Evolutionary conservation across 2,888 invertebrate species (phyloP).

Genomic region (Aplocera efformata): DNA sequence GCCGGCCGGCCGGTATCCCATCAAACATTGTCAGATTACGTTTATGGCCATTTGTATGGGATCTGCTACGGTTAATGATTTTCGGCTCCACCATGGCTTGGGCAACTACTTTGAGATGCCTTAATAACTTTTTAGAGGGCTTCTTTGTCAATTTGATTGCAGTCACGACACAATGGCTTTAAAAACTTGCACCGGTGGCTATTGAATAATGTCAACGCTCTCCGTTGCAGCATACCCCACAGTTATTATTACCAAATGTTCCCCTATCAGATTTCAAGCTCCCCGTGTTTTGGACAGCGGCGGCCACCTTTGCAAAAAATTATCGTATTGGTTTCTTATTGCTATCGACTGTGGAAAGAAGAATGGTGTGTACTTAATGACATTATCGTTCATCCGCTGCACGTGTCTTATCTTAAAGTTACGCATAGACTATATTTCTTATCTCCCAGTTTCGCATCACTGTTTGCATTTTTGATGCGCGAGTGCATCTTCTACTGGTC

Average conservation of each 20-base stretch:
- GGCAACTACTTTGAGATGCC: conserved; percentile 51
- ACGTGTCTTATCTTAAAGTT: conserved; percentile 49
- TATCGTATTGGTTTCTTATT: conserved; percentile 37
- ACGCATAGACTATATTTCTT: too few relatives aligned
- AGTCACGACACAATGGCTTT: conserved; percentile 27
- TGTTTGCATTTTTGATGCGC: conserved; percentile 20
- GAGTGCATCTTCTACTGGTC: conserved; percentile 28
- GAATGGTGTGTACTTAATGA: conserved; percentile 22
- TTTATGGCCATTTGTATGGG: conserved; percentile 73
- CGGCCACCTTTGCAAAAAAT: conserved; percentile 41
- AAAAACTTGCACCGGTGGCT: conserved; percentile 19
- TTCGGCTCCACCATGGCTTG: conserved; percentile 51
- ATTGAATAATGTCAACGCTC: conserved; percentile 32
- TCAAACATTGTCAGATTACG: conserved; percentile 71
- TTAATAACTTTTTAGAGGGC: conserved; percentile 50
- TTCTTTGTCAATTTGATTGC: conserved; percentile 27
- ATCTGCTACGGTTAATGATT: conserved; percentile 71
- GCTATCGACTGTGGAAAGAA: conserved; percentile 16
- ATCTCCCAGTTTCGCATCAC: too few relatives aligned
- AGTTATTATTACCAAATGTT: conserved; percentile 48
- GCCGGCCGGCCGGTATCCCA: conserved; percentile 46
- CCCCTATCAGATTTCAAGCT: conserved; percentile 50
- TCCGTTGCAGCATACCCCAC: conserved; percentile 29
- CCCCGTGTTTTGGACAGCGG: conserved; percentile 45
- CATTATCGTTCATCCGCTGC: conserved; percentile 47